phyloP scores from a whole-genome alignment of 2,113 vertebrate species.

The Gymnocephalus cernua region DNA sequence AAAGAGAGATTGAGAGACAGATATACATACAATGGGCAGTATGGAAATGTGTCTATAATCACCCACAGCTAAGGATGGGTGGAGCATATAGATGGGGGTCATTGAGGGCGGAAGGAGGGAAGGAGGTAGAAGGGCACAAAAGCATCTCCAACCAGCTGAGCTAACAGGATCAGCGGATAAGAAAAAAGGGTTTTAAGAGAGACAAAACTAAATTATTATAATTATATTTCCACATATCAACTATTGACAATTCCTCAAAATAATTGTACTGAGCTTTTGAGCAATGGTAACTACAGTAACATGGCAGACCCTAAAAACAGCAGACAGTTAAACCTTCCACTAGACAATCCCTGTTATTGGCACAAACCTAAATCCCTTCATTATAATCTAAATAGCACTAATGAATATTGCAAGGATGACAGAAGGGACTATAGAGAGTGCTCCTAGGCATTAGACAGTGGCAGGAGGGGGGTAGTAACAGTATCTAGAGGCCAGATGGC shows the following conservation, averaged over 20 bases:
- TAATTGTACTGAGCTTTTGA: slow-evolving; percentile 6
- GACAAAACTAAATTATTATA: not conserved
- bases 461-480: slow-evolving; percentile 55
- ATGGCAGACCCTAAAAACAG: slow-evolving; percentile 24
- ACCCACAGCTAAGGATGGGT: slow-evolving; percentile 13
- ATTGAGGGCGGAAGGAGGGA: slow-evolving; percentile 18
- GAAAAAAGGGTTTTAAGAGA: not conserved
- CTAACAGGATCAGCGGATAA: slow-evolving; percentile 22
- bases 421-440: slow-evolving; percentile 51
- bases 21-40: slow-evolving; percentile 1
- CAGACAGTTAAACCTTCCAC: slow-evolving; percentile 18
- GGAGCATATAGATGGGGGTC: slow-evolving; percentile 31
- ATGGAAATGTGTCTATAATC: slow-evolving; percentile 23
- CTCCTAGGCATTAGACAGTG: slow-evolving; percentile 37
- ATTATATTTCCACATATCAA: not conserved
- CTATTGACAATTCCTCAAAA: not conserved
- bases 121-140: slow-evolving; percentile 15
- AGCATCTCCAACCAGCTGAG: slow-evolving; percentile 46
- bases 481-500: slow-evolving; percentile 65
- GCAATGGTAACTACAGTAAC: not conserved
- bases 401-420: slow-evolving; percentile 54
- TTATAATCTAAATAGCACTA: slow-evolving; percentile 53
- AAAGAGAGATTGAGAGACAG: slow-evolving; percentile 15
- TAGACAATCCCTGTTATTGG: slow-evolving; percentile 30
- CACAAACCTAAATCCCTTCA: slow-evolving; percentile 42